These are phyloP conservation scores for Tiaroga cobitis DNA, from an alignment of 2,797 vertebrate species.

Conservation along the genomic window DNA sequence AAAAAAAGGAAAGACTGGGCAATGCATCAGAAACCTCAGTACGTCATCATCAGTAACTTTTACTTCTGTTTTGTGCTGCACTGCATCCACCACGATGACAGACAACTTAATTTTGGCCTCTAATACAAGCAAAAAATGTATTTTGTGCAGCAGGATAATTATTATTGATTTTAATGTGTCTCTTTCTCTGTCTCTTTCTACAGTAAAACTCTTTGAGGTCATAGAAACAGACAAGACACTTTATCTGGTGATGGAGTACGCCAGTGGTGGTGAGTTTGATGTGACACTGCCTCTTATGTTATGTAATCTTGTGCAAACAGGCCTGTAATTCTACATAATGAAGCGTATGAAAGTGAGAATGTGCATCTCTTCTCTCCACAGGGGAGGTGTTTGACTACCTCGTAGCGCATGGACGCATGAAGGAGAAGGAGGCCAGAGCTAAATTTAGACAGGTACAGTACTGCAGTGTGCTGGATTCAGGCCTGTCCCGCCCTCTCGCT, in stretches of 20 bases:
- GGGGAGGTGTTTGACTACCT: constrained; percentile 96
- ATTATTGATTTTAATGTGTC: background rate
- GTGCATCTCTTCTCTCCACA: constrained; percentile 61
- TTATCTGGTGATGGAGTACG: constrained; percentile 95
- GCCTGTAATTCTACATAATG: background rate
- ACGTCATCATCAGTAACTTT: background rate
- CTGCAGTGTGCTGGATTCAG: constrained; percentile 60
- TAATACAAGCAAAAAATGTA: background rate
- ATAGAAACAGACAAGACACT: constrained; percentile 95
- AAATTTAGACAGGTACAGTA: constrained; percentile 96
- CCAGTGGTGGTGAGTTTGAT: constrained; percentile 88
- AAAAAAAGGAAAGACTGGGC: no score
- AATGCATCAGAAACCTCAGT: background rate
- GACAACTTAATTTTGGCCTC: background rate
- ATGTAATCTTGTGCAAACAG: constrained; percentile 10
- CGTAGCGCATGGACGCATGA: constrained; percentile 96
- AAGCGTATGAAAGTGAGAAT: background rate
- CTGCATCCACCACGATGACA: background rate
- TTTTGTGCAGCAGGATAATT: background rate
- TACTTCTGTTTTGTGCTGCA: background rate
- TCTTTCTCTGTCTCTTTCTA: constrained; percentile 4
- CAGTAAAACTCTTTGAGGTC: constrained; percentile 92
- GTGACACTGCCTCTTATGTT: background rate
- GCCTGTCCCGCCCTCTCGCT: constrained; percentile 21
- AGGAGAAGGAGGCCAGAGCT: constrained; percentile 95